phyloP scores from a whole-genome alignment of 2,113 vertebrate genomes.

The Echinops telfairi region DNA sequence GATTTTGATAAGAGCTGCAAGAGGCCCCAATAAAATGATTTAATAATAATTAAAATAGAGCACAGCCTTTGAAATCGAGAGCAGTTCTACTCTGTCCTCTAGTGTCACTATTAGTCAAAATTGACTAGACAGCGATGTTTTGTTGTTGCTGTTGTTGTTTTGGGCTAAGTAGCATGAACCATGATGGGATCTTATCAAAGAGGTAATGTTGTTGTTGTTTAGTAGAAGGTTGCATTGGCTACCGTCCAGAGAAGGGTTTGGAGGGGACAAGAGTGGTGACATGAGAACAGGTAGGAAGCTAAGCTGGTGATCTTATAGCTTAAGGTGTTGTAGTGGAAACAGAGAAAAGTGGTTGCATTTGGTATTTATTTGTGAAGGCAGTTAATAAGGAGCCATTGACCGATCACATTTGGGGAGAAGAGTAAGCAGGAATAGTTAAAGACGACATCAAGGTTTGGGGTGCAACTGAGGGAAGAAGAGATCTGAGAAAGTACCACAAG shows the following conservation, averaged over 20 bases:
- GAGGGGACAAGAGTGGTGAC: neutral
- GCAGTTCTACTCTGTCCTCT: too few species aligned
- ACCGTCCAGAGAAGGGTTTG: neutral
- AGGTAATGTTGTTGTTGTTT: neutral
- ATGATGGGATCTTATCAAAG: too few species aligned
- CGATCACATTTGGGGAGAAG: neutral
- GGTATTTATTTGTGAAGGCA: neutral
- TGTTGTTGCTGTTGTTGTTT: too few species aligned
- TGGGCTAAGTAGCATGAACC: too few species aligned
- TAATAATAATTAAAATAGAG: too few species aligned
- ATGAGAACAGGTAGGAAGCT: neutral
- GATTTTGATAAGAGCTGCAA: too few species aligned
- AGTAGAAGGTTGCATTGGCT: neutral
- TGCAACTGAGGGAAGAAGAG: neutral
- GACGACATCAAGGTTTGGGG: conserved; percentile 4
- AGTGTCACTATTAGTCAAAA: too few species aligned
- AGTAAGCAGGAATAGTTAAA: neutral
- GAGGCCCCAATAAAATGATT: too few species aligned
- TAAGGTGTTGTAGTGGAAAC: neutral
- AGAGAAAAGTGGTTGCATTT: conserved; percentile 1
- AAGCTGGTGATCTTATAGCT: neutral
- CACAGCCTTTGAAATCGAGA: too few species aligned
- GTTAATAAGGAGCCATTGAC: neutral
- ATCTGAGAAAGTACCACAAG: neutral
- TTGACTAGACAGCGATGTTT: too few species aligned